A percentile compares a stretch with the other conserved stretches of the same genome.
Conservation (phyloP, 2,113 vertebrate genomes). For the Zosterops hypoxanthus region DNA sequence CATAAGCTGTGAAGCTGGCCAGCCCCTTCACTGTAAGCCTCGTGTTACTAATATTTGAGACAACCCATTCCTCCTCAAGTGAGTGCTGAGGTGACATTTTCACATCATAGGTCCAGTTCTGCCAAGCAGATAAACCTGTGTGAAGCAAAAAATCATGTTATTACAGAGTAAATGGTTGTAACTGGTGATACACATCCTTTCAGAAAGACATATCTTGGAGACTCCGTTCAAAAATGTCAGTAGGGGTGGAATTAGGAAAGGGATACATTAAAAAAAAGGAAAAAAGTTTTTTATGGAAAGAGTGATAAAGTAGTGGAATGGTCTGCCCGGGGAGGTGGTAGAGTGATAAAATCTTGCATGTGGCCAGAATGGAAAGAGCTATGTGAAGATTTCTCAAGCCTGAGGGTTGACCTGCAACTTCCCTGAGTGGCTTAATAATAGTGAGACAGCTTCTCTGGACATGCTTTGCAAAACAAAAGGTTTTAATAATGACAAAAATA, state of each 20-base stretch:
- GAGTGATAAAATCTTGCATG: not conserved
- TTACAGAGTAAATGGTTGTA: not conserved
- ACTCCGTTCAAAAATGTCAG: not conserved
- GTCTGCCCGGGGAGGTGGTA: not conserved
- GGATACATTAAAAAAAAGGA: not conserved
- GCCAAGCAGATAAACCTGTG: conserved; percentile 78
- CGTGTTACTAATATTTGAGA: conserved; percentile 56
- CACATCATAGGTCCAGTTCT: conserved; percentile 79
- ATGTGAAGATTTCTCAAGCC: too few species aligned
- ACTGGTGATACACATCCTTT: not conserved
- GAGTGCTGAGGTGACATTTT: conserved; percentile 49
- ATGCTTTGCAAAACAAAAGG: too few species aligned
- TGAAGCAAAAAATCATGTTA: not conserved
- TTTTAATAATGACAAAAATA: too few species aligned
- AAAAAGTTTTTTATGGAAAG: not conserved
- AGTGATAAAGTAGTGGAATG: not conserved
- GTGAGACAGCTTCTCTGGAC: too few species aligned
- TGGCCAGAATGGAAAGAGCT: too few species aligned
- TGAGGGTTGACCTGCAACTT: too few species aligned
- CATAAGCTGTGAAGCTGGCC: conserved; percentile 48
- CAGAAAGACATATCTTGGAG: not conserved
- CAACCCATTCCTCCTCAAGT: not conserved
- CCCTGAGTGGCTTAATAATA: too few species aligned
- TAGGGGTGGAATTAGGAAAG: not conserved
- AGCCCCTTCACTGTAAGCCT: conserved; percentile 49